Evolutionary conservation across 53 echinoderm and acorn worm species (phyloP), one percentile per base, ranked within the genome.

Genomic region (Hippasteria phrygiana): DNA sequence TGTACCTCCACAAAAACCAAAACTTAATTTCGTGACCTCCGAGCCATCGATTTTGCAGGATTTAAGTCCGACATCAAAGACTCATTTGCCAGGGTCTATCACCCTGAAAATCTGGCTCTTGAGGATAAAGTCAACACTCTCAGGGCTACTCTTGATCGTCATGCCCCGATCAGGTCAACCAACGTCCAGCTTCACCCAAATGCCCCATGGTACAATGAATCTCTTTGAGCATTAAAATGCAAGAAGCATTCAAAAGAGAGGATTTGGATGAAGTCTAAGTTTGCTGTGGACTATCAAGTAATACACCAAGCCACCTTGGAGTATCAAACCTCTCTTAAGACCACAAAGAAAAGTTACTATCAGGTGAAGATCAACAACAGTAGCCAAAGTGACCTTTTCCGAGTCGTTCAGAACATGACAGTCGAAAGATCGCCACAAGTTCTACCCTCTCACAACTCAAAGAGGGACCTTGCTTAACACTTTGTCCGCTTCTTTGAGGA

Each of bases 401-500:
- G 63, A 24, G 37, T 80, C 32, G 80, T 62, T 80, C 38, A 62
- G 41, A 63, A 62, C 42, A 36, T 80, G 80, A 80, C 80, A 31
- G 8, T n/a, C 4, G 71, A 70, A 65, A 32, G 31, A 43, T 46
- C 38, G 13, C 35, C 62, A 6, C 55, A 81, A 20, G 40, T 62
- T 14, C 81, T 81, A 16, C 81, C 62, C 38, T 33, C 62, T 5
- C 43, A 81, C 81, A 62, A 55, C 62, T 81, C 56, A 16, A 17
- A 62, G 39, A 56, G 17, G 7, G 39, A 35, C 8, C 81, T 81
- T 14, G 81, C 40, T 5, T 63, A 81, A 40, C 33, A n/a, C 36
- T 81, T 81, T 18, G 38, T 81, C 39, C 26, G 63, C 39, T 81
- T 62, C 37, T 81, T 81, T 59, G 81, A 81, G 32, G 41, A 81